phyloP scores from a whole-genome alignment of 1,140 invertebrate species.

The Hypothenemus hampei region DNA sequence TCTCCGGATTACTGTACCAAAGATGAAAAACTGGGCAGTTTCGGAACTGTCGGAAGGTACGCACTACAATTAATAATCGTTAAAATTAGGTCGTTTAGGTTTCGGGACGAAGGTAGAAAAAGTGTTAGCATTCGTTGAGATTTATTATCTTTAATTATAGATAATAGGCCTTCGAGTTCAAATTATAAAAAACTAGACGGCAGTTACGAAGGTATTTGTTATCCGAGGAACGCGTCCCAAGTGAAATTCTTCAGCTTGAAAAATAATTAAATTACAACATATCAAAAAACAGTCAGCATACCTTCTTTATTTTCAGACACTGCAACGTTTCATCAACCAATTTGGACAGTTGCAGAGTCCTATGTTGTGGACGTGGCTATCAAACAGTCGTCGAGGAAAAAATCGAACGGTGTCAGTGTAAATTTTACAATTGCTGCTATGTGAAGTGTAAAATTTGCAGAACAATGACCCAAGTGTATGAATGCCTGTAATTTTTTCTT shows the following conservation, averaged over 20 bases:
- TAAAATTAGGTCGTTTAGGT: constrained; percentile 1
- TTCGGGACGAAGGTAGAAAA: neutral
- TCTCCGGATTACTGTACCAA: constrained; percentile 92
- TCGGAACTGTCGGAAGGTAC: constrained; percentile 78
- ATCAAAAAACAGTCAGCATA: too few relatives aligned
- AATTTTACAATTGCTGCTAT: constrained; percentile 87
- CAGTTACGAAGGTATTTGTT: constrained; percentile 7
- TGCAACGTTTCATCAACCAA: constrained; percentile 65
- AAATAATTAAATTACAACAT: too few relatives aligned
- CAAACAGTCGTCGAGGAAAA: constrained; percentile 62
- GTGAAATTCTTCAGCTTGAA: constrained; percentile 8
- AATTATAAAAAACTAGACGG: constrained; percentile 14
- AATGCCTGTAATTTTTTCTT: constrained; percentile 55
- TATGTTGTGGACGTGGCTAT: constrained; percentile 84
- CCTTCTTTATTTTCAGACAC: constrained; percentile 48
- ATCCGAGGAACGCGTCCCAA: constrained; percentile 6
- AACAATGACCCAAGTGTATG: constrained; percentile 60
- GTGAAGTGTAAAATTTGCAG: constrained; percentile 82
- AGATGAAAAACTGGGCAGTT: constrained; percentile 66
- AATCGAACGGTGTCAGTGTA: constrained; percentile 78
- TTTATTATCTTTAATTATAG: constrained; percentile 24
- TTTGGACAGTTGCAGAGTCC: constrained; percentile 73
- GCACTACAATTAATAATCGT: neutral
- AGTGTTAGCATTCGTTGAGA: constrained; percentile 12
- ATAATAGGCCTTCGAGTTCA: constrained; percentile 10